These are phyloP conservation scores for Rhincodon typus DNA, from an alignment of 2,797 vertebrate genomes.

Conservation along the genomic window DNA sequence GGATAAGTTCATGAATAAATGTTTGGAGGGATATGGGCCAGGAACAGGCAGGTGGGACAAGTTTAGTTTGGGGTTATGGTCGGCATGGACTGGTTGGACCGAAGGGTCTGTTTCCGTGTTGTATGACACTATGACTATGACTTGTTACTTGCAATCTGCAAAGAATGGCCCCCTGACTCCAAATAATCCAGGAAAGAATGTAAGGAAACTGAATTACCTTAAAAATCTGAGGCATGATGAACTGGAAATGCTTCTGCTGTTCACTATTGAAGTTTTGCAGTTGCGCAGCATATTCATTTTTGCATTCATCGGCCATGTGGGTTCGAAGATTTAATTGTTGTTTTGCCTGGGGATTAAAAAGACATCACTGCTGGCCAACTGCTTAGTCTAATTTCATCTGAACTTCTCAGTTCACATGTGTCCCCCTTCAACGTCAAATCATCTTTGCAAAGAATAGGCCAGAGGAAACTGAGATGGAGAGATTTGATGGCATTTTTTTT, in stretches of 20 bases:
- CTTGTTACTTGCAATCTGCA: not conserved
- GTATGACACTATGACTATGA: too few relatives aligned
- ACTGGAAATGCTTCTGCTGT: slow-evolving; percentile 94
- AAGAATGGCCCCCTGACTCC: not conserved
- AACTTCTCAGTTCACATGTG: not conserved
- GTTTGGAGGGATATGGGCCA: too few relatives aligned
- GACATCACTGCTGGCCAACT: slow-evolving; percentile 35
- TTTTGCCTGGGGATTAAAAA: slow-evolving; percentile 68
- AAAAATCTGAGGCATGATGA: slow-evolving; percentile 91
- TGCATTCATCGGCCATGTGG: slow-evolving; percentile 92
- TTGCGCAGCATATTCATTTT: slow-evolving; percentile 96
- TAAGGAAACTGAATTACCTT: slow-evolving; percentile 64
- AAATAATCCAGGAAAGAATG: not conserved
- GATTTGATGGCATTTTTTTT: not conserved
- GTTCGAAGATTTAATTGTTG: slow-evolving; percentile 86
- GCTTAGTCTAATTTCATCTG: not conserved
- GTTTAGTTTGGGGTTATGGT: too few relatives aligned
- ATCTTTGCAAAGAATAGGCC: too few relatives aligned
- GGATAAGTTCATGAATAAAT: too few relatives aligned
- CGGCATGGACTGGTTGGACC: too few relatives aligned
- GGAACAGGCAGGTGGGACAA: too few relatives aligned
- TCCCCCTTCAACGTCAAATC: not conserved
- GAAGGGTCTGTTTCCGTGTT: too few relatives aligned
- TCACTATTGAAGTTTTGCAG: slow-evolving; percentile 92
- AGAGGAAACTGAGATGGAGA: not conserved